These are phyloP conservation scores for Spatulosminthurus flaviceps DNA, from an alignment of 2,888 invertebrate species.

Conservation along the genomic window DNA sequence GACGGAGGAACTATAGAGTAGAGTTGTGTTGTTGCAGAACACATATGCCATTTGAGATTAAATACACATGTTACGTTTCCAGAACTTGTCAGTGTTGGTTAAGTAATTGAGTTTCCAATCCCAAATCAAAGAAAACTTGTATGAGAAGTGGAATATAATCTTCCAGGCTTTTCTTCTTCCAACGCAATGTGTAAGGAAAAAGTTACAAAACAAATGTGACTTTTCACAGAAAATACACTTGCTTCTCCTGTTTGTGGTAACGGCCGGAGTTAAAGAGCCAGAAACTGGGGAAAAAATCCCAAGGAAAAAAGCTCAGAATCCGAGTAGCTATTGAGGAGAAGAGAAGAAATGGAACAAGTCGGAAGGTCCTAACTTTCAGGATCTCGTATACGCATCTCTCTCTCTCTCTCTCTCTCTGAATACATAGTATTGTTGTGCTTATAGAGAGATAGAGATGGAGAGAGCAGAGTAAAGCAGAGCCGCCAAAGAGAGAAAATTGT, in stretches of 20 bases:
- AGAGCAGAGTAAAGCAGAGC: too few relatives aligned
- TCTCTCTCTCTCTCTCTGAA: too few relatives aligned
- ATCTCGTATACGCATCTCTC: too few relatives aligned
- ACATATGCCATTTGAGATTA: not conserved
- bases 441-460: too few relatives aligned
- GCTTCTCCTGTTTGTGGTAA: not conserved
- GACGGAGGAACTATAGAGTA: too few relatives aligned
- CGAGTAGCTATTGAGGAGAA: too few relatives aligned
- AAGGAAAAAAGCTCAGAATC: not conserved
- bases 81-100: not conserved
- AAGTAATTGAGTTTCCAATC: slow-evolving; percentile 6
- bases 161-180: too few relatives aligned
- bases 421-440: too few relatives aligned
- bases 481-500: too few relatives aligned
- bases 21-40: too few relatives aligned
- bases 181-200: not conserved
- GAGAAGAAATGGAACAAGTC: too few relatives aligned
- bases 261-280: not conserved
- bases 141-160: slow-evolving; percentile 5
- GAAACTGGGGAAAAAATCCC: not conserved
- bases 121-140: slow-evolving; percentile 1
- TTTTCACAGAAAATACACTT: not conserved
- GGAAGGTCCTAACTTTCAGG: too few relatives aligned
- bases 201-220: slow-evolving; percentile 14
- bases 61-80: not conserved